Evolutionary conservation across 2,888 invertebrate genomes (phyloP), one percentile per base, ranked within the genome.

Genomic region (Pantelozetes paolii): DNA sequence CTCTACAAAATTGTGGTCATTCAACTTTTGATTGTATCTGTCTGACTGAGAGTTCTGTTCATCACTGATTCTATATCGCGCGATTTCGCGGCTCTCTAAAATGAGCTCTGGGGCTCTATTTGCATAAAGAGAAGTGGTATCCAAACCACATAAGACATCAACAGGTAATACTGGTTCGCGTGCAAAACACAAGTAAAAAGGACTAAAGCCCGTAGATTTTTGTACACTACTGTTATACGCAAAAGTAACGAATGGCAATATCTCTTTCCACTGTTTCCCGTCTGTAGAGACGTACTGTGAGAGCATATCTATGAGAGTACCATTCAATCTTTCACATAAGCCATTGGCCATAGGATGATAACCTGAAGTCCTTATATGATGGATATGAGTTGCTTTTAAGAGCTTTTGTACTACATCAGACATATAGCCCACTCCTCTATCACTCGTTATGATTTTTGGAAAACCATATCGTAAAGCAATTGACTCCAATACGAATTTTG

Each of bases 261-360:
- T 18, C 5, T 18, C 30, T 26, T 76, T 71, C 75, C 76, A 76
- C 15, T 76, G 48, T 54, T 45, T 73, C 48, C 74, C 67, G 13
- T 67, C 67, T 15, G 26, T 42, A 26, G 74, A 64, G 32, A 74
- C 48, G 45, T 71, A 73, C 28, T 64, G 50, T 15, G 59, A 71
- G 2, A 73, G 15, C 64, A 73, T 71, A 13, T 45, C 32, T 2
- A 67, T 50, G 1, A 76, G 23, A 9, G 71, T 76, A 30, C 57
- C 57, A 18, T 74, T 75, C 23, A 72, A 74, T 30, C 59, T 26
- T 26, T 76, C 76, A 6, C 57, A 69, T 11, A 76, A 36, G 11
- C 74, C 74, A 57, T 76, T 75, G 3, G 36, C 74, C 30, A 73
- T 64, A 8, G 74, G 76, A 42, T 76, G 75, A 30, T 76, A 76